A percentile compares a stretch with the other conserved stretches of the same genome.
Evolutionary conservation across 1,140 invertebrate species (phyloP).

Genomic region (Solenopsis invicta): DNA sequence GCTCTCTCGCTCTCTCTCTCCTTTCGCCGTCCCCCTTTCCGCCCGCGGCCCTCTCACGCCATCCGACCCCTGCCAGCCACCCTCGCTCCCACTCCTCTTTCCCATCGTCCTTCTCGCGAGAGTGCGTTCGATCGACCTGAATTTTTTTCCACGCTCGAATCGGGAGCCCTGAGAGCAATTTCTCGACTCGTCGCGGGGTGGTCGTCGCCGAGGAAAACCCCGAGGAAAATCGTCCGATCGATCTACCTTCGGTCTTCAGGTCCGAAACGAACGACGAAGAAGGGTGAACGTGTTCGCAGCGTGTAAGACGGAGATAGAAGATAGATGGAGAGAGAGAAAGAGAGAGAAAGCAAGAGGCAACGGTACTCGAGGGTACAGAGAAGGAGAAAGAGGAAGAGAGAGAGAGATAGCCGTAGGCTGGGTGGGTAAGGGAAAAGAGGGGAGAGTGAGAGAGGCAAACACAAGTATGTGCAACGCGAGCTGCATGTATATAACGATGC

Average conservation of each 20-base stretch:
- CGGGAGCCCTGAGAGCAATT: conserved; percentile 79
- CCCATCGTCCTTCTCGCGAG: conserved; percentile 73
- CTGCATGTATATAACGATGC: conserved; percentile 72
- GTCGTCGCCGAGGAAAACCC: conserved; percentile 84
- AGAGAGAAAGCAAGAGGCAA: conserved; percentile 56
- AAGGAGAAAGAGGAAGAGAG: conserved; percentile 18
- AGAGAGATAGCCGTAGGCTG: conserved; percentile 33
- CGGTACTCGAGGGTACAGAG: conserved; percentile 45
- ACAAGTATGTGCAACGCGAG: conserved; percentile 79
- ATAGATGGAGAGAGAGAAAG: conserved; percentile 59
- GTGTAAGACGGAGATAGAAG: conserved; percentile 44
- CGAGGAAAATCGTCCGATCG: conserved; percentile 87
- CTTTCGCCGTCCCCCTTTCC: conserved; percentile 30
- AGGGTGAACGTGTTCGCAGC: conserved; percentile 24
- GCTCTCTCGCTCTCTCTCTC: conserved; percentile 3
- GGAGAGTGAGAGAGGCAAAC: conserved; percentile 65
- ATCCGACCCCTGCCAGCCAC: conserved; percentile 46
- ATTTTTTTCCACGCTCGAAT: conserved; percentile 79
- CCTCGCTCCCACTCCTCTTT: conserved; percentile 54
- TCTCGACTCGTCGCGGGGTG: conserved; percentile 80
- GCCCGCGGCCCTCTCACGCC: conserved; percentile 56
- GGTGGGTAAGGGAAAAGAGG: conserved; percentile 46
- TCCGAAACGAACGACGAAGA: conserved; percentile 81
- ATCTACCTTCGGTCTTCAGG: conserved; percentile 86
- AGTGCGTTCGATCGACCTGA: conserved; percentile 79